phyloP scores from a whole-genome alignment of 2,113 vertebrate genomes.

The Eleginops maclovinus region DNA sequence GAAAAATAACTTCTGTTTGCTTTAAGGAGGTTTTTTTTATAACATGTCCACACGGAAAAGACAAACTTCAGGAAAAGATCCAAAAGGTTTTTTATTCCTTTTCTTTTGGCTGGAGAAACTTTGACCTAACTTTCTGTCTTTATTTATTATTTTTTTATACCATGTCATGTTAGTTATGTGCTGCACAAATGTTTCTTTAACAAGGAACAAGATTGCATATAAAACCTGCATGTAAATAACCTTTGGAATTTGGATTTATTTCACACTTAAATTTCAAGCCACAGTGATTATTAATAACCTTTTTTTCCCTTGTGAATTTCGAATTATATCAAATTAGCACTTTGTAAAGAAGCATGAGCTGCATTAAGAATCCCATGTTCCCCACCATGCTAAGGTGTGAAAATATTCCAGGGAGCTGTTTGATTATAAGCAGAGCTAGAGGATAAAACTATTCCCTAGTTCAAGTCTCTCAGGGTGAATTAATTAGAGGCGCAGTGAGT shows the following conservation, averaged over 20 bases:
- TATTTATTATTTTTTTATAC: no score
- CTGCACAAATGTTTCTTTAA: neutral
- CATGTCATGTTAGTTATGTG: no score
- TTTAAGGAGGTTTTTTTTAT: no score
- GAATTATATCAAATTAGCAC: slow-evolving; percentile 82
- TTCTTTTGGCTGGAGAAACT: no score
- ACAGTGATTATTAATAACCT: slow-evolving; percentile 70
- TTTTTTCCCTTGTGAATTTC: slow-evolving; percentile 49
- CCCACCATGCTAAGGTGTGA: slow-evolving; percentile 79
- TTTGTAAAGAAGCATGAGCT: slow-evolving; percentile 66
- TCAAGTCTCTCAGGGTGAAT: slow-evolving; percentile 73
- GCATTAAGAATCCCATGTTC: slow-evolving; percentile 75
- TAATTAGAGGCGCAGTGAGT: slow-evolving; percentile 69
- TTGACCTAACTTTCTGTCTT: no score
- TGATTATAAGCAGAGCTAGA: slow-evolving; percentile 65
- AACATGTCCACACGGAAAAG: no score
- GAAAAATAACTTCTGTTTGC: no score
- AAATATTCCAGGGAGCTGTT: slow-evolving; percentile 79
- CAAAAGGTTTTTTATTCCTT: no score
- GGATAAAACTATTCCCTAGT: slow-evolving; percentile 66
- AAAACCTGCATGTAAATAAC: neutral
- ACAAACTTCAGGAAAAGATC: no score
- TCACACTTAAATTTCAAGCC: slow-evolving; percentile 44
- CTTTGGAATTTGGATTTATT: slow-evolving; percentile 8
- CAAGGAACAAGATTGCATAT: neutral